Evolutionary conservation across 2,113 vertebrate species (phyloP).

Genomic region (Saccopteryx bilineata): DNA sequence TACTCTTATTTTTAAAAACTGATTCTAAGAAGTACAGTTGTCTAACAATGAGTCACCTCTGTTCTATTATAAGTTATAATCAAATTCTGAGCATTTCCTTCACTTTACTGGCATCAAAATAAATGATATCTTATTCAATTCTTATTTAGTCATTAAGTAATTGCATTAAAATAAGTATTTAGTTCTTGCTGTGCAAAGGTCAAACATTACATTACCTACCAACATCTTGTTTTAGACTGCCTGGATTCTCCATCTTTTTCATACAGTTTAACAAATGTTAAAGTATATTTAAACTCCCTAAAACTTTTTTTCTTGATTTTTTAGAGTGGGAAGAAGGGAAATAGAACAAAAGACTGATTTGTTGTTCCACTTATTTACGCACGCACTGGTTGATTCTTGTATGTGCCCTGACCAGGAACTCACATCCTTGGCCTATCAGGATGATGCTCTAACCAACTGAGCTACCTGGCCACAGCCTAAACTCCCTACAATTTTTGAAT

Average conservation of each 20-base stretch:
- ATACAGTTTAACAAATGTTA: constrained; percentile 32
- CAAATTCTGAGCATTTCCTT: constrained; percentile 18
- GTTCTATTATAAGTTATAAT: constrained; percentile 22
- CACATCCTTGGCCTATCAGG: no score
- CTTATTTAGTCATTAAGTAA: neutral
- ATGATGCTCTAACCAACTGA: no score
- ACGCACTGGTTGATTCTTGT: no score
- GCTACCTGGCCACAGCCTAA: neutral
- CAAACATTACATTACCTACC: neutral
- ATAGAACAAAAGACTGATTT: no score
- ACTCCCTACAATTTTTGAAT: neutral
- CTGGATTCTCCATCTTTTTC: neutral
- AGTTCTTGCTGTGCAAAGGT: neutral
- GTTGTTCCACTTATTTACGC: no score
- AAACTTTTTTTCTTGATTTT: neutral
- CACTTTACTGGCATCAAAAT: constrained; percentile 29
- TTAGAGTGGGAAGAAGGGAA: no score
- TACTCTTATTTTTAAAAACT: constrained; percentile 36
- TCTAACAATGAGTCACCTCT: constrained; percentile 30
- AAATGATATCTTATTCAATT: neutral
- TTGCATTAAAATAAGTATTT: neutral
- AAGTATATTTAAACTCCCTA: neutral
- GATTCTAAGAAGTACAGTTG: neutral
- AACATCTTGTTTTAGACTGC: constrained; percentile 3
- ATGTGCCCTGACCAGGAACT: no score